These are phyloP conservation scores for Calliopum simillimum DNA, from an alignment of 2,888 invertebrate species.

Conservation along the genomic window DNA sequence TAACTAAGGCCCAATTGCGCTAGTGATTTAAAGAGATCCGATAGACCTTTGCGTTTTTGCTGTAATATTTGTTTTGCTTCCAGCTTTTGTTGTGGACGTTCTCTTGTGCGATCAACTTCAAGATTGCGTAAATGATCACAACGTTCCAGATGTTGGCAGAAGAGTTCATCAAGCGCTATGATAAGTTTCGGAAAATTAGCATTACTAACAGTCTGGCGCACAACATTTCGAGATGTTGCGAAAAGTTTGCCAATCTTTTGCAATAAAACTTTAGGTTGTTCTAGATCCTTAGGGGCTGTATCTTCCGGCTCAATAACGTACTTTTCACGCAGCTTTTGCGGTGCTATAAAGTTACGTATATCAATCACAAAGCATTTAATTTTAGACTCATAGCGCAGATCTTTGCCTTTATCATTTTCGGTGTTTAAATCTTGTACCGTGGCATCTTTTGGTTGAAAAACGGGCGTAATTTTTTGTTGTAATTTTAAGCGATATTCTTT, in stretches of 20 bases:
- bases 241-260: slow-evolving; percentile 68
- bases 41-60: slow-evolving; percentile 85
- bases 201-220: slow-evolving; percentile 73
- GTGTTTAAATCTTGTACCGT: slow-evolving; percentile 61
- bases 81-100: slow-evolving; percentile 80
- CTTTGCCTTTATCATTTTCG: slow-evolving; percentile 59
- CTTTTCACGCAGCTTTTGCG: slow-evolving; percentile 52
- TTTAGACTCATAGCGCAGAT: slow-evolving; percentile 61
- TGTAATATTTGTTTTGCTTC: slow-evolving; percentile 84
- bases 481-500: slow-evolving; percentile 81
- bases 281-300: slow-evolving; percentile 2
- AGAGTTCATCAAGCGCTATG: slow-evolving; percentile 74
- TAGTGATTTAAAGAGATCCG: slow-evolving; percentile 87
- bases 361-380: slow-evolving; percentile 60
- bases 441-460: slow-evolving; percentile 65
- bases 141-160: slow-evolving; percentile 76
- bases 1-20: slow-evolving; percentile 82
- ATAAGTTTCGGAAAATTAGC: slow-evolving; percentile 73
- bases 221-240: slow-evolving; percentile 74
- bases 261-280: slow-evolving; percentile 46
- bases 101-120: slow-evolving; percentile 66
- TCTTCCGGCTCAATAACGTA: slow-evolving; percentile 39
- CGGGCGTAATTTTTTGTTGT: slow-evolving; percentile 61
- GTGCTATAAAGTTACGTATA: slow-evolving; percentile 62
- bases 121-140: slow-evolving; percentile 73